Percentiles rank a stretch among this genome's conserved stretches.
Evolutionary conservation across 2,113 vertebrate genomes (phyloP).

Genomic region (Chamaea fasciata): DNA sequence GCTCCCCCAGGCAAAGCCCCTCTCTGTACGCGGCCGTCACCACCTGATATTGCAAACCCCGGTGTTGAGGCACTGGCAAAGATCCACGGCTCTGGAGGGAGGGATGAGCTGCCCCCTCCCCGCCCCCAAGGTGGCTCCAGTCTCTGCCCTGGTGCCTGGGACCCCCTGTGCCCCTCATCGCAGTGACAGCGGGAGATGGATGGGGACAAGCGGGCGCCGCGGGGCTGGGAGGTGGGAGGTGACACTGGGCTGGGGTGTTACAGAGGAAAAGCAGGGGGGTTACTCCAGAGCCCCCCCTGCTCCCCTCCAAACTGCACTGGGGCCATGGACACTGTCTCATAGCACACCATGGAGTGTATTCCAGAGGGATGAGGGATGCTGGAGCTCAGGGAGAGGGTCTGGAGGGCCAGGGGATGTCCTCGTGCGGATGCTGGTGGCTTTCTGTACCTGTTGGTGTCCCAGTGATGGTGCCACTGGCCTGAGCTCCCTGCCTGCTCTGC

Average conservation of each 20-base stretch:
- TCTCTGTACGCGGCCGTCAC: rapidly evolving
- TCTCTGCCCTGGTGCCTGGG: neutral
- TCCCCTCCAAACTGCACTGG: rapidly evolving
- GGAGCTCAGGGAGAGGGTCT: neutral
- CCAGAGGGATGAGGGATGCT: neutral
- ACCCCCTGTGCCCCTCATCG: neutral
- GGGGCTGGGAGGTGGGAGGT: neutral
- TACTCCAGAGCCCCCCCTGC: neutral
- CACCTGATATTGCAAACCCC: neutral
- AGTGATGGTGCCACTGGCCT: neutral
- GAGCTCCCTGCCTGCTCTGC: neutral
- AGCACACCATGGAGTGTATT: rapidly evolving
- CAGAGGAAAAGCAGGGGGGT: rapidly evolving
- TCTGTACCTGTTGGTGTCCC: neutral
- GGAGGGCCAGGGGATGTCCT: neutral
- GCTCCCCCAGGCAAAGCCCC: neutral
- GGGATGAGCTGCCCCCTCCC: neutral
- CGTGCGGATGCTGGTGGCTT: rapidly evolving
- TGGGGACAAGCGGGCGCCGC: rapidly evolving
- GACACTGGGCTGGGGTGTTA: rapidly evolving
- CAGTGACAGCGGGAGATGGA: neutral
- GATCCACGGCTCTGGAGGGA: rapidly evolving
- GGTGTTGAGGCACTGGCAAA: neutral
- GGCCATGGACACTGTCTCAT: rapidly evolving
- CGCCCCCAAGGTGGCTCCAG: neutral